Evolutionary conservation across 2,113 vertebrate species (phyloP), one percentile per base, ranked within the genome.

Genomic region (Eclectus roratus): DNA sequence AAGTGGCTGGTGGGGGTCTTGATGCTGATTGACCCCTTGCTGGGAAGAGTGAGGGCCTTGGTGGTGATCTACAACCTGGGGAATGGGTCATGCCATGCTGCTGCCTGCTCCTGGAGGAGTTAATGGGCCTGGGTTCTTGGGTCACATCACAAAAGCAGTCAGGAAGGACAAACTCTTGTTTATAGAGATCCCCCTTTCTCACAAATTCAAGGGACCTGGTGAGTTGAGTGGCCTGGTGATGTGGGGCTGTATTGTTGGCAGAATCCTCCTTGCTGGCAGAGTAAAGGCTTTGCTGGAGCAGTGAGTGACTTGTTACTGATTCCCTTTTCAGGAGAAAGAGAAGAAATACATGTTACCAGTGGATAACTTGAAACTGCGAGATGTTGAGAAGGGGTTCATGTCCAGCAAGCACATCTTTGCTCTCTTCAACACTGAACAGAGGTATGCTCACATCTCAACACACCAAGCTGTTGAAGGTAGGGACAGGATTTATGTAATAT

Each of bases 321-420:
- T 33, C 33, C 33, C 25, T 92, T 93, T 98, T 80, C 98, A 99
- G 99, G 99, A 99, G 95, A 99, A 99, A 39, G 99, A 99, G 96
- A 99, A 99, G 98, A 99, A 99, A 81, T 99, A 99, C 94, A 99
- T 99, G 99, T 97, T 99, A 72, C 99, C 99, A 8, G 99, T 99
- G 97, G 99, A 99, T 96, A 99, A 99, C 96, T 98, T 99, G 97
- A 99, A 99, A 91, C 97, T 99, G 94, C 98, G 99, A 4, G 99
- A 99, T 33, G 98, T 99, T 88, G 99, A 99, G 97, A 99, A 99
- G 85, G 98, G 99, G 3, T 99, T 99, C 97, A 99, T 99, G 99
- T 99, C 99, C 86, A 99, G 99, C 99, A 99, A 99, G 89, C 98
- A 99, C 50, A 99, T 99, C 96, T 99, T 99, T 64, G 99, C 99